A percentile compares a stretch with the other conserved stretches of the same genome.
Evolutionary conservation across 2,888 invertebrate genomes (phyloP).

Genomic region (Drosophila nigricruria): DNA sequence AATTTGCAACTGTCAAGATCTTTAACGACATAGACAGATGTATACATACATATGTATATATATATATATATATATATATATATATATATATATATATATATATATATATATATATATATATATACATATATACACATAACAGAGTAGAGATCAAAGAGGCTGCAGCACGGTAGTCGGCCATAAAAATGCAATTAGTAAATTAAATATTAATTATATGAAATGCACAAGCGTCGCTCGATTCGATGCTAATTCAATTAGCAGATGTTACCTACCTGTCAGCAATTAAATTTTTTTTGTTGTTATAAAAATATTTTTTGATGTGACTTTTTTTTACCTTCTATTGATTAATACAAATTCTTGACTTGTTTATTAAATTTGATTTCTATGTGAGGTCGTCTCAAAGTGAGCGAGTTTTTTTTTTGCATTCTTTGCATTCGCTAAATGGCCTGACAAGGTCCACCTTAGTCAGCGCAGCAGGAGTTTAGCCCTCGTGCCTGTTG

Average conservation of each 20-base stretch:
- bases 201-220: constrained; percentile 71
- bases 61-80: neutral
- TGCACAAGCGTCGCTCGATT: constrained; percentile 30
- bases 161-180: constrained; percentile 62
- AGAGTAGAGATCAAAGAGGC: constrained; percentile 52
- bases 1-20: constrained; percentile 67
- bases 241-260: constrained; percentile 73
- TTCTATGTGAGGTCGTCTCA: constrained; percentile 66
- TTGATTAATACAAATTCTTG: constrained; percentile 31
- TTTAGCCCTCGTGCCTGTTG: constrained; percentile 54
- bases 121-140: neutral
- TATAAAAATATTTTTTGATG: neutral
- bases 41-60: neutral
- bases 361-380: constrained; percentile 51
- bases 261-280: constrained; percentile 31
- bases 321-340: neutral
- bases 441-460: constrained; percentile 57
- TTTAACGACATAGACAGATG: constrained; percentile 25
- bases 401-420: constrained; percentile 69
- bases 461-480: constrained; percentile 28
- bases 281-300: constrained; percentile 19
- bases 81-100: neutral
- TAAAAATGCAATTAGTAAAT: constrained; percentile 69
- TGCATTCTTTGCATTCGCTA: constrained; percentile 3
- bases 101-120: too few relatives aligned